A percentile compares a stretch with the other conserved stretches of the same genome.
These are phyloP conservation scores for Lasioglossum malachurum DNA, from an alignment of 2,888 invertebrate genomes.

Conservation along the genomic window DNA sequence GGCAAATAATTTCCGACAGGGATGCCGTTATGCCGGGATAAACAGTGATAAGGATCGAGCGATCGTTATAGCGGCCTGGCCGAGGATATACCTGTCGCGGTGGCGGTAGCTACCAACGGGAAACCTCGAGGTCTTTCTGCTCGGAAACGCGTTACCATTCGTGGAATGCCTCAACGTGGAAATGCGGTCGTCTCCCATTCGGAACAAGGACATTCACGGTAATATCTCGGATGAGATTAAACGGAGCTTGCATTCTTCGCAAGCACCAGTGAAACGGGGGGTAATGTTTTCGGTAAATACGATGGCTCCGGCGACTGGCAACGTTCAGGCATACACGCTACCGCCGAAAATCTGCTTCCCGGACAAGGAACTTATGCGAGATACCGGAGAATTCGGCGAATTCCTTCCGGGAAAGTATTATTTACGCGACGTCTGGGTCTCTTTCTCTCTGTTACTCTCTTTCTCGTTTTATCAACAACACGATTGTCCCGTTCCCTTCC, in stretches of 20 bases:
- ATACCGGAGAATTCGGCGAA: not conserved
- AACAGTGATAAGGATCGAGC: constrained; percentile 45
- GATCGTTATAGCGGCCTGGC: constrained; percentile 38
- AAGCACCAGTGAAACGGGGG: constrained; percentile 27
- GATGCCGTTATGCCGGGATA: constrained; percentile 22
- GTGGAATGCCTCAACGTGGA: constrained; percentile 67
- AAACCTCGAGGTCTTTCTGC: constrained; percentile 54
- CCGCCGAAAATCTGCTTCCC: constrained; percentile 44
- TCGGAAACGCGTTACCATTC: constrained; percentile 59
- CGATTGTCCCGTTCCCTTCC: not conserved
- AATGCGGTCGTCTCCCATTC: constrained; percentile 68
- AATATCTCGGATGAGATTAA: constrained; percentile 74
- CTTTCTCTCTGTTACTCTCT: not conserved
- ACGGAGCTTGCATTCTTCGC: constrained; percentile 70
- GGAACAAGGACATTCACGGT: constrained; percentile 72
- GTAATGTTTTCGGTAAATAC: constrained; percentile 65
- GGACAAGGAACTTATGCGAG: not conserved
- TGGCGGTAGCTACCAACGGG: constrained; percentile 6
- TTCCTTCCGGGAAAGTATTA: not conserved
- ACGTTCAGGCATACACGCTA: constrained; percentile 14
- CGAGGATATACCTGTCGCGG: constrained; percentile 35
- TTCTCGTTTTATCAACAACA: not conserved
- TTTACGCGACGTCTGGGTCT: not conserved
- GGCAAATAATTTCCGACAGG: constrained; percentile 31
- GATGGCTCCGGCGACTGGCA: constrained; percentile 34